A percentile compares a stretch with the other conserved stretches of the same genome.
Conservation (phyloP, 2,113 vertebrate species). For the Oryctolagus cuniculus region mOryCun1.1 NC_091434.1:79497501-79498000, state of each 20-base stretch:
- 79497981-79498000: neutral
- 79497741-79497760: neutral
- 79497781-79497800: neutral
- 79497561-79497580: neutral
- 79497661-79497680: neutral
- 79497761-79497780: neutral
- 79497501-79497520: neutral
- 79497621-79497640: neutral
- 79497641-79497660: neutral
- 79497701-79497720: neutral
- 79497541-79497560: neutral
- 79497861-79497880: neutral
- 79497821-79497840: neutral
- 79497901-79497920: neutral
- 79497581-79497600: neutral
- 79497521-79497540: neutral
- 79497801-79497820: neutral
- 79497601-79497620: neutral
- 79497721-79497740: neutral
- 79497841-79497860: neutral
- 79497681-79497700: neutral
- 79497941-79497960: neutral
- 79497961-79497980: conserved; percentile 1
- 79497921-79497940: conserved; percentile 33
- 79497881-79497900: conserved; percentile 18